phyloP scores from a whole-genome alignment of 2,113 vertebrate genomes.

The Turdus rufiventris region DNA sequence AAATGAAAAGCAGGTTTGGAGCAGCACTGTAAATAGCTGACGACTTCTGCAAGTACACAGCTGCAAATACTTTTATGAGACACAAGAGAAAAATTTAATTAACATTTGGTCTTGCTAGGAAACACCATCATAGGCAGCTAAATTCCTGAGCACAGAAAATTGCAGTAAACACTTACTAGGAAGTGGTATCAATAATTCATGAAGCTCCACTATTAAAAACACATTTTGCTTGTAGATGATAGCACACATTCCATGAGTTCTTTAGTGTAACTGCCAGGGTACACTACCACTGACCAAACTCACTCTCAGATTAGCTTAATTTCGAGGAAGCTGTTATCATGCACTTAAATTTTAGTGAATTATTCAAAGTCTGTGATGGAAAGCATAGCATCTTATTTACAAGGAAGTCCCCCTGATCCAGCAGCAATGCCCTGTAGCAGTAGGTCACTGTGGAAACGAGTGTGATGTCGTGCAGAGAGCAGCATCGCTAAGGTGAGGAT shows the following conservation, averaged over 20 bases:
- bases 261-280: neutral
- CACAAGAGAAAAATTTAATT: neutral
- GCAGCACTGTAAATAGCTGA: neutral
- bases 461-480: neutral
- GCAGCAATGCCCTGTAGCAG: neutral
- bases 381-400: conserved; percentile 1
- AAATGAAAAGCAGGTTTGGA: neutral
- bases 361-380: neutral
- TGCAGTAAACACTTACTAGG: neutral
- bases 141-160: neutral
- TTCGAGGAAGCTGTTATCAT: neutral
- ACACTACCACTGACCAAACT: neutral
- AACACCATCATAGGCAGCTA: neutral
- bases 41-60: neutral
- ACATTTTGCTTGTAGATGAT: neutral
- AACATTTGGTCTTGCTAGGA: neutral
- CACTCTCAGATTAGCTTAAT: neutral
- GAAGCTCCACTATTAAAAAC: neutral
- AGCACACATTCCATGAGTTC: neutral
- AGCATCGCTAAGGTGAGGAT: neutral
- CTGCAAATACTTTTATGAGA: neutral
- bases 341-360: conserved; percentile 8
- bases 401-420: neutral
- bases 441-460: neutral
- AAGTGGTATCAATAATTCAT: neutral